Evolutionary conservation across 2,888 invertebrate genomes (phyloP).

Genomic region (Pristionchus japonicus): DNA sequence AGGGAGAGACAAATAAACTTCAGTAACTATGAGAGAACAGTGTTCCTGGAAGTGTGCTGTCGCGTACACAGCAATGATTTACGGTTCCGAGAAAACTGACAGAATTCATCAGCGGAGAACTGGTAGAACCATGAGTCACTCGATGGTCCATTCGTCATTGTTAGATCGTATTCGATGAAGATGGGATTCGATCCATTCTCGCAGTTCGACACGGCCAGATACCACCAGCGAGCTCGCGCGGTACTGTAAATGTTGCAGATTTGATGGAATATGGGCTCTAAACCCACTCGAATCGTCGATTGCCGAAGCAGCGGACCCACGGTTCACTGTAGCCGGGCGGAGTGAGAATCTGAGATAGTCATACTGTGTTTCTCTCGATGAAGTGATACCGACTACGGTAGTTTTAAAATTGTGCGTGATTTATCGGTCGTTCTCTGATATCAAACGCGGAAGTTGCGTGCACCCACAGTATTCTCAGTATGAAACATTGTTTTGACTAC

Average conservation of each 20-base stretch:
- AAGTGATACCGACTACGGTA: neutral
- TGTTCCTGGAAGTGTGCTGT: too few species aligned
- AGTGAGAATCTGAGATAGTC: neutral
- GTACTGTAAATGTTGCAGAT: constrained; percentile 81
- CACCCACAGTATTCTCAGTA: too few species aligned
- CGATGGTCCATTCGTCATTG: constrained; percentile 88
- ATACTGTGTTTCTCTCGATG: too few species aligned
- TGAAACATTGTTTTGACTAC: neutral
- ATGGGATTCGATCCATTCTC: constrained; percentile 45
- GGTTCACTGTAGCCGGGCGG: neutral
- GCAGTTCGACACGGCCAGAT: constrained; percentile 88
- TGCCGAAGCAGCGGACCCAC: constrained; percentile 53
- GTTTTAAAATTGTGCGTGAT: neutral
- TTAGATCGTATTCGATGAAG: constrained; percentile 82
- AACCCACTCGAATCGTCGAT: constrained; percentile 58
- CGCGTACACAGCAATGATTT: too few species aligned
- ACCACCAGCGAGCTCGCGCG: constrained; percentile 93
- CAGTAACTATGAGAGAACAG: too few species aligned
- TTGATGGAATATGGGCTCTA: too few species aligned
- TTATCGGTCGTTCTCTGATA: neutral
- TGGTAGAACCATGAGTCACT: constrained; percentile 89
- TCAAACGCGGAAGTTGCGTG: too few species aligned
- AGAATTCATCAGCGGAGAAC: constrained; percentile 94
- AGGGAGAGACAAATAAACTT: neutral
- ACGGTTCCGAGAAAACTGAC: constrained; percentile 80